phyloP scores from a whole-genome alignment of 2,113 vertebrate genomes.

The Condylura cristata region DNA sequence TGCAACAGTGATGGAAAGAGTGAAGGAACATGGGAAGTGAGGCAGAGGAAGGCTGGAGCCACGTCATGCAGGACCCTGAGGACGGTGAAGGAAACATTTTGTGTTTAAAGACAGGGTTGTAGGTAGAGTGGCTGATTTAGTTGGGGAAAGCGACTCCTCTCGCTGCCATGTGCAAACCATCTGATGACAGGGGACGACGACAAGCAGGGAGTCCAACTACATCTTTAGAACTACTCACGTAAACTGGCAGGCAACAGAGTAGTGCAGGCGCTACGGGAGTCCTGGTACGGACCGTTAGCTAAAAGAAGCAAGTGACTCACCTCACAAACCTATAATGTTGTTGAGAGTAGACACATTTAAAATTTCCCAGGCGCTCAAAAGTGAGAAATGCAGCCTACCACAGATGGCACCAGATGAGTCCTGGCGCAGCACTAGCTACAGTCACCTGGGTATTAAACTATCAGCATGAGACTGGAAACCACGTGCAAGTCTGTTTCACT shows the following conservation, averaged over 20 bases:
- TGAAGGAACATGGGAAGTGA: background rate
- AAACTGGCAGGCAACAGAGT: background rate
- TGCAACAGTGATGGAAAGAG: background rate
- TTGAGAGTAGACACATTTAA: background rate
- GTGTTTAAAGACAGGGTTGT: background rate
- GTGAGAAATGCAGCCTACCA: background rate
- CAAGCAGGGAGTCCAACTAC: background rate
- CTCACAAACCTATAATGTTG: background rate
- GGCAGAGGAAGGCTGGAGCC: background rate
- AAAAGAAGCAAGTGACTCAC: background rate
- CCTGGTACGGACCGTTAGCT: background rate
- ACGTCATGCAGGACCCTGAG: background rate
- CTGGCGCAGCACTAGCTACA: too few relatives aligned
- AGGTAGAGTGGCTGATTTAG: background rate
- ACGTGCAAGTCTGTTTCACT: background rate
- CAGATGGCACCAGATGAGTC: background rate
- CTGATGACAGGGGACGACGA: background rate
- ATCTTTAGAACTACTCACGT: background rate
- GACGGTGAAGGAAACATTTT: background rate
- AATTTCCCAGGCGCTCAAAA: background rate
- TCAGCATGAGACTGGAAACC: background rate
- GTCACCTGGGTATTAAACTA: background rate
- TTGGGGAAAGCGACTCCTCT: background rate
- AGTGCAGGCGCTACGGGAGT: background rate
- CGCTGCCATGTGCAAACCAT: background rate